A percentile compares a stretch with the other conserved stretches of the same genome.
phyloP scores from a whole-genome alignment of 2,888 invertebrate genomes.

The Pseudolycoriella hygida region DNA sequence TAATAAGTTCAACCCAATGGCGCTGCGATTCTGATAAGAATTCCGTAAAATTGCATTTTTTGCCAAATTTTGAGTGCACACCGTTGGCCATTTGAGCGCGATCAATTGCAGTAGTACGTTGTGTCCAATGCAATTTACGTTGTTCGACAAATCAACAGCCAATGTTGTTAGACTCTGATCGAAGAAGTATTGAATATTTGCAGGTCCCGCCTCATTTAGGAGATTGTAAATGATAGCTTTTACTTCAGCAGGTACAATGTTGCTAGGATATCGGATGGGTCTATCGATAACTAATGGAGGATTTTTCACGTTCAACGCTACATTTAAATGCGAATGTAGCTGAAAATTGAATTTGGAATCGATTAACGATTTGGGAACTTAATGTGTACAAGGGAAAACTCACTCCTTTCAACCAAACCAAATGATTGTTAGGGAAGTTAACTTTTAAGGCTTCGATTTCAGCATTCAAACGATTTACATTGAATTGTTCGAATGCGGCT shows the following conservation, averaged over 20 bases:
- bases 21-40: constrained; percentile 60
- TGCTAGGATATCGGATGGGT: constrained; percentile 20
- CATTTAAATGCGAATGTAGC: constrained; percentile 21
- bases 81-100: constrained; percentile 43
- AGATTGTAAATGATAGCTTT: constrained; percentile 17
- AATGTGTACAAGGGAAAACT: constrained; percentile 17
- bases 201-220: constrained; percentile 40
- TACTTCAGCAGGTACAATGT: constrained; percentile 17
- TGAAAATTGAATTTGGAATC: constrained; percentile 8
- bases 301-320: constrained; percentile 18
- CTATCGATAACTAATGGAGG: constrained; percentile 23
- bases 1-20: constrained; percentile 50
- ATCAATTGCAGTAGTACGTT: constrained; percentile 54
- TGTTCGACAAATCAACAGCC: constrained; percentile 55
- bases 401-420: constrained; percentile 53
- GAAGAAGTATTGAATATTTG: constrained; percentile 47
- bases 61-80: constrained; percentile 38
- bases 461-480: constrained; percentile 35
- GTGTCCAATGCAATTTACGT: constrained; percentile 36
- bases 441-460: constrained; percentile 38
- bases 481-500: constrained; percentile 28
- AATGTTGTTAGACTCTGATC: constrained; percentile 50
- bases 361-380: constrained; percentile 8
- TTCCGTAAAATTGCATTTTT: constrained; percentile 46
- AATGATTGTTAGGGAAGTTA: constrained; percentile 51